Percentiles rank a stretch among this genome's conserved stretches.
These are phyloP conservation scores for Meriones psammophilus DNA, from an alignment of 2,797 vertebrate species.

Conservation along the genomic window DNA sequence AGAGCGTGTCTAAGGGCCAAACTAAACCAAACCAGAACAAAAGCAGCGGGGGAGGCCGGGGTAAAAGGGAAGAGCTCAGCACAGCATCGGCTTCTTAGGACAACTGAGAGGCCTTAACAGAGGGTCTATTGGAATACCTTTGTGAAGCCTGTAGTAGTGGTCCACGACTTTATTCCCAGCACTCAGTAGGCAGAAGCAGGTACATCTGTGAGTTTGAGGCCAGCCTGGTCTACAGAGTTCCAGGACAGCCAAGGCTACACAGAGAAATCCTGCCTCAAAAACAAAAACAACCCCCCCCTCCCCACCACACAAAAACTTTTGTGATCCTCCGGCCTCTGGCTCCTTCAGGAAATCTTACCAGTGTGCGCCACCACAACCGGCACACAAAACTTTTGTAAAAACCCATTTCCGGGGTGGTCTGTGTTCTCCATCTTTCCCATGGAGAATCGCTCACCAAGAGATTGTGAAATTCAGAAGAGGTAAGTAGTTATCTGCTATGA, in stretches of 20 bases:
- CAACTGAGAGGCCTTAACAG: not conserved
- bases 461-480: not conserved
- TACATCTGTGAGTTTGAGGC: too few species aligned
- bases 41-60: not conserved
- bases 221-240: too few species aligned
- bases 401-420: not conserved
- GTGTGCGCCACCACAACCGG: too few species aligned
- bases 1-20: not conserved
- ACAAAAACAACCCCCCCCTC: too few species aligned
- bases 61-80: not conserved
- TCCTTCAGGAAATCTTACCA: too few species aligned
- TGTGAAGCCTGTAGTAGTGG: not conserved
- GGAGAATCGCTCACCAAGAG: not conserved
- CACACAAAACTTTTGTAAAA: too few species aligned
- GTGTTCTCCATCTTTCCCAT: not conserved
- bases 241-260: too few species aligned
- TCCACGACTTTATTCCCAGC: too few species aligned
- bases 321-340: too few species aligned
- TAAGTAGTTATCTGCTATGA: not conserved
- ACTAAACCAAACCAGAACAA: not conserved
- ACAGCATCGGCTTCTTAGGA: not conserved
- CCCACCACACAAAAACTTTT: too few species aligned
- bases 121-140: not conserved
- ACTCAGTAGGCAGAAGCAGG: too few species aligned
- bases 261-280: too few species aligned